Evolutionary conservation across 2,113 vertebrate genomes (phyloP).

Genomic region (Siniperca knerii): DNA sequence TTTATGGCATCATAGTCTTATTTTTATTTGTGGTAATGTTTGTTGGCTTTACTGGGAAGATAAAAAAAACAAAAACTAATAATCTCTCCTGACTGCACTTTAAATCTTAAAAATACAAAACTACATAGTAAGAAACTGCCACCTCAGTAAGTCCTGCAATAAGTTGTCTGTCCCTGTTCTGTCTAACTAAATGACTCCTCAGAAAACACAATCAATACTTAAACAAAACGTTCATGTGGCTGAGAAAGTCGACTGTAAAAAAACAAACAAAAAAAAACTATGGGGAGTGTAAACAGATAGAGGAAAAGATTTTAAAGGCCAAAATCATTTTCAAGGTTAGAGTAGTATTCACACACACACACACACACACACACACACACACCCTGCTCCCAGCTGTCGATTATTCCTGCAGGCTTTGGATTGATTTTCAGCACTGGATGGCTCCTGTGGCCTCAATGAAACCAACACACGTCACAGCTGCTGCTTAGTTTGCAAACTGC

Average conservation of each 20-base stretch:
- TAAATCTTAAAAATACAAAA: background rate
- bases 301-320: slow-evolving; percentile 47
- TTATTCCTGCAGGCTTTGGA: slow-evolving; percentile 73
- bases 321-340: slow-evolving; percentile 63
- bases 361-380: background rate
- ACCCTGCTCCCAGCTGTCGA: slow-evolving; percentile 53
- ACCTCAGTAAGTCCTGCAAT: background rate
- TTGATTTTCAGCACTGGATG: slow-evolving; percentile 82
- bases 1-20: background rate
- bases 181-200: background rate
- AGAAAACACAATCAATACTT: slow-evolving; percentile 51
- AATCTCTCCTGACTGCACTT: background rate
- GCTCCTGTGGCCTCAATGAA: slow-evolving; percentile 73
- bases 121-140: background rate
- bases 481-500: slow-evolving; percentile 65
- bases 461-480: slow-evolving; percentile 65
- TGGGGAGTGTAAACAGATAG: slow-evolving; percentile 32
- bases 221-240: slow-evolving; percentile 30
- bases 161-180: background rate
- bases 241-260: slow-evolving; percentile 44
- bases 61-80: background rate
- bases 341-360: slow-evolving; percentile 8
- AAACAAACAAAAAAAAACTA: slow-evolving; percentile 38
- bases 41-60: background rate
- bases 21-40: background rate